Evolutionary conservation across 1,140 invertebrate species (phyloP), one percentile per base, ranked within the genome.

Genomic region (Pachypeltis micranthus): DNA sequence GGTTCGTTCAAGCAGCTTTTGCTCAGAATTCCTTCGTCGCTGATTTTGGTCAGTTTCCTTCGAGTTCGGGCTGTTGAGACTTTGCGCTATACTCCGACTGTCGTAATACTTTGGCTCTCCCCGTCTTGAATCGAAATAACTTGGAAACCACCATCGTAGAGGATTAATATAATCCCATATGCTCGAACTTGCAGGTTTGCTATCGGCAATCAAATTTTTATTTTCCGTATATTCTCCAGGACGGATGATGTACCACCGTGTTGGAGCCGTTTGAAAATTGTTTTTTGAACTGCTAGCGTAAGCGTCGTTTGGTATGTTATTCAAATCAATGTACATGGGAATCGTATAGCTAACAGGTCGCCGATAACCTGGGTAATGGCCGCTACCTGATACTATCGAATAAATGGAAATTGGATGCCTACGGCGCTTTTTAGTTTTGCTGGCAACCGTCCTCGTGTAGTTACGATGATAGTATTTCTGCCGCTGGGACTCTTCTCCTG

Each of bases 141-240:
- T 31, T 1, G 44, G 63, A 21, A 24, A 64, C 57, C 57, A 64
- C 57, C 63, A 60, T 51, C 39, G n/a, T 1, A 59, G 27, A 56
- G 61, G 61, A 31, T 62, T 62, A n/a, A 62, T 56, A 21, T 29
- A 23, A 26, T 31, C 31, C 61, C 61, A 62, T n/a, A 62, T 54
- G 26, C 39, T 44, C 19, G 7, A 44, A 19, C 26, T 51, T 14
- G 39, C 25, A 55, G 44, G 28, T 62, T 51, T 56, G 27, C n/a
- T 61, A 27, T 61, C 44, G 12, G 24, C 27, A 3, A 27, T 23
- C 24, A 39, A 44, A 44, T 61, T 24, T 44, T 44, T 47, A 23
- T 44, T 61, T 44, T 44, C 31, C 24, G 34, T 61, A 23, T 24
- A 61, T 44, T 61, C 44, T 23, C 29, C 24, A 23, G 44, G 54